These are phyloP conservation scores for Xyliphius kryptos DNA, from an alignment of 2,113 vertebrate species.

Conservation along the genomic window DNA sequence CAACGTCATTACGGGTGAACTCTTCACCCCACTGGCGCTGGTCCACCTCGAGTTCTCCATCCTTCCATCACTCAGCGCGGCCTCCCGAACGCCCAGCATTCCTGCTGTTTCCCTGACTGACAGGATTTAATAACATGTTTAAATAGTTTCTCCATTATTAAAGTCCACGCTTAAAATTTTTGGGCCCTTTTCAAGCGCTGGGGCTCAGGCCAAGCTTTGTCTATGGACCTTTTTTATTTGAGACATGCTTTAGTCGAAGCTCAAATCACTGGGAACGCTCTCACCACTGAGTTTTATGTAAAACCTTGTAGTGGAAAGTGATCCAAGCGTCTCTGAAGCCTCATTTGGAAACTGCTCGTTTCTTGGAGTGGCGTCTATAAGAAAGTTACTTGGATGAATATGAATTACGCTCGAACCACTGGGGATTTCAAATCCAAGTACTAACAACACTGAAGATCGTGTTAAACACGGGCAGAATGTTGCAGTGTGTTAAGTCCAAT, in stretches of 20 bases:
- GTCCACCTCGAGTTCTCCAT: background rate
- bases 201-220: conserved; percentile 43
- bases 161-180: conserved; percentile 41
- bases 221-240: conserved; percentile 13
- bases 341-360: too few relatives aligned
- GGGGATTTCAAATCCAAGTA: too few relatives aligned
- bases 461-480: too few relatives aligned
- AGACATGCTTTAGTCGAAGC: background rate
- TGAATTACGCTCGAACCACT: too few relatives aligned
- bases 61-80: conserved; percentile 52
- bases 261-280: too few relatives aligned
- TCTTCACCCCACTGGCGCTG: conserved; percentile 50
- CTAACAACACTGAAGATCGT: too few relatives aligned
- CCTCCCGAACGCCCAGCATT: conserved; percentile 51
- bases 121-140: conserved; percentile 65
- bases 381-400: too few relatives aligned
- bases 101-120: conserved; percentile 65
- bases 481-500: too few relatives aligned
- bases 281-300: too few relatives aligned
- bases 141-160: conserved; percentile 61
- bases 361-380: too few relatives aligned
- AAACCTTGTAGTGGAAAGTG: too few relatives aligned
- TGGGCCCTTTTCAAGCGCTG: conserved; percentile 33
- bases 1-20: conserved; percentile 12
- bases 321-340: too few relatives aligned